Conservation (phyloP, 2,797 vertebrate genomes). For the Lacerta bilineata region DNA sequence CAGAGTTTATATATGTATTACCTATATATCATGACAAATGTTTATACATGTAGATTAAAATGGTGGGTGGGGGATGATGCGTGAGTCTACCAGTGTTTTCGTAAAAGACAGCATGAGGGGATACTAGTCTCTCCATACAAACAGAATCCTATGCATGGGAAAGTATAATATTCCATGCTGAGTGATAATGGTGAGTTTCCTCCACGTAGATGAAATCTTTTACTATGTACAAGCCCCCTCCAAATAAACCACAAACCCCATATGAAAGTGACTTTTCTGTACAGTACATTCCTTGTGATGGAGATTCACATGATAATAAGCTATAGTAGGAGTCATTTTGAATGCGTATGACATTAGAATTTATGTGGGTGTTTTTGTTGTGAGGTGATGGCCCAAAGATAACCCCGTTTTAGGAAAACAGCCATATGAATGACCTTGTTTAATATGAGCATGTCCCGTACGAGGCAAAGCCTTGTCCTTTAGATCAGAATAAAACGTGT, state of each 20-base stretch:
- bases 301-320: not conserved
- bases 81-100: not conserved
- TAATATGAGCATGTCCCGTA: not conserved
- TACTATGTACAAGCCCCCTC: not conserved
- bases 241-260: too few relatives aligned
- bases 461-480: constrained; percentile 41
- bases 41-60: not conserved
- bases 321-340: not conserved
- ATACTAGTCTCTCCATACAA: not conserved
- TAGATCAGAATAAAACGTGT: not conserved
- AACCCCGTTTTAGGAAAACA: not conserved
- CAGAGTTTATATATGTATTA: too few relatives aligned
- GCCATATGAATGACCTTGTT: not conserved
- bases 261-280: not conserved
- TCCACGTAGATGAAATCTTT: not conserved
- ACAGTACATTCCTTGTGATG: not conserved
- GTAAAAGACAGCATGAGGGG: not conserved
- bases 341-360: not conserved
- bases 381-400: not conserved
- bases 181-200: not conserved
- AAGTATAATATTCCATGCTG: not conserved
- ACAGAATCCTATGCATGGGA: not conserved
- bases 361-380: not conserved
- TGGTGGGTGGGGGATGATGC: not conserved
- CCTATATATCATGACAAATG: not conserved